Evolutionary conservation across 1,140 invertebrate genomes (phyloP).

Genomic region (Nomia melanderi): DNA sequence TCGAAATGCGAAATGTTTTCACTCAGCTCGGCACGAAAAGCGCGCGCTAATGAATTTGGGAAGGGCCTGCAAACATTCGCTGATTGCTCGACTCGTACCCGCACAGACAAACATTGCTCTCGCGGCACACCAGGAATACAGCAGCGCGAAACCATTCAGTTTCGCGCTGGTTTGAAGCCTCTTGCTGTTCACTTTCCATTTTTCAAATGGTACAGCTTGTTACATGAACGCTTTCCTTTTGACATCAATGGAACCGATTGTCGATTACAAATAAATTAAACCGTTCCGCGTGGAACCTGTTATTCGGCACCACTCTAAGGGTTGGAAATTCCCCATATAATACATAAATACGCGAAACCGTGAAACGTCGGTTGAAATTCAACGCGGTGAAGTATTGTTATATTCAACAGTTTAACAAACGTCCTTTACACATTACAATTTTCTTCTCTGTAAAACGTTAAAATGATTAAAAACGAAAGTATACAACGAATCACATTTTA

Average conservation of each 20-base stretch:
- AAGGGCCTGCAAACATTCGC: slow-evolving; percentile 57
- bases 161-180: neutral
- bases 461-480: too few relatives aligned
- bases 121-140: slow-evolving; percentile 32
- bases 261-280: neutral
- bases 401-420: too few relatives aligned
- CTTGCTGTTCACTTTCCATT: neutral
- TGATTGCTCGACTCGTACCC: slow-evolving; percentile 54
- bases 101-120: slow-evolving; percentile 47
- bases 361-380: too few relatives aligned
- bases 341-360: too few relatives aligned
- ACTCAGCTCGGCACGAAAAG: slow-evolving; percentile 42
- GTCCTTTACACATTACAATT: too few relatives aligned
- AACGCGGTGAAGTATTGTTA: too few relatives aligned
- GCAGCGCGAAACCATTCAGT: neutral
- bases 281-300: neutral
- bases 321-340: too few relatives aligned
- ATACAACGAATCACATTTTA: too few relatives aligned
- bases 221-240: neutral
- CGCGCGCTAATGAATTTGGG: slow-evolving; percentile 56
- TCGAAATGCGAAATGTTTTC: slow-evolving; percentile 31
- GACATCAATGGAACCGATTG: neutral
- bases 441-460: too few relatives aligned
- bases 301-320: too few relatives aligned
- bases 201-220: neutral